phyloP scores from a whole-genome alignment of 2,888 invertebrate species.

The Diarsia mendica region DNA sequence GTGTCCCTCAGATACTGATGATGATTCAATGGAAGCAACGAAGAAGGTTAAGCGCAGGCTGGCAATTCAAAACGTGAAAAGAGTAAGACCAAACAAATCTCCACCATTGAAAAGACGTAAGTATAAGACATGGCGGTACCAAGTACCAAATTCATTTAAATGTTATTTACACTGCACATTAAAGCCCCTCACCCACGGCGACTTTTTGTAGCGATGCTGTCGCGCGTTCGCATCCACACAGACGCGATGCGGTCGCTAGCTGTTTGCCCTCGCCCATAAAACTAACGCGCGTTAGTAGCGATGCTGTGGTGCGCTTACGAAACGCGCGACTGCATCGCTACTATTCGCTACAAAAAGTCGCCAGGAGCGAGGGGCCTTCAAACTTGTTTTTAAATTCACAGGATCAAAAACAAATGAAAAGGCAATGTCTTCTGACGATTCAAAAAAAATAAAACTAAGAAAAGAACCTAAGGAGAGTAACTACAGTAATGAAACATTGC shows the following conservation, averaged over 20 bases:
- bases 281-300: too few relatives aligned
- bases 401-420: constrained; percentile 45
- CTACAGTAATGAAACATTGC: constrained; percentile 59
- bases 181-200: too few relatives aligned
- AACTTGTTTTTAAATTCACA: constrained; percentile 25
- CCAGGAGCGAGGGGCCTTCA: neutral
- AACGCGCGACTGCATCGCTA: too few relatives aligned
- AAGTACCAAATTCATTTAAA: neutral
- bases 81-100: constrained; percentile 8
- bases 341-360: too few relatives aligned
- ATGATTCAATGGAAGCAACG: constrained; percentile 7
- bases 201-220: too few relatives aligned
- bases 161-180: neutral
- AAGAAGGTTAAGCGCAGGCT: constrained; percentile 30
- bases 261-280: too few relatives aligned
- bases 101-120: constrained; percentile 50
- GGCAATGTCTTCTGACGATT: constrained; percentile 14
- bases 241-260: too few relatives aligned
- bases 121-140: constrained; percentile 7
- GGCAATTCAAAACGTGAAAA: constrained; percentile 16
- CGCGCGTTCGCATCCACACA: too few relatives aligned
- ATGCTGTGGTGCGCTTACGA: too few relatives aligned
- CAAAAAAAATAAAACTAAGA: constrained; percentile 40
- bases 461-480: constrained; percentile 26
- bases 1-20: constrained; percentile 31